Base-by-base conservation (phyloP, 1,140 invertebrate genomes). In the Cephus cinctus region DNA sequence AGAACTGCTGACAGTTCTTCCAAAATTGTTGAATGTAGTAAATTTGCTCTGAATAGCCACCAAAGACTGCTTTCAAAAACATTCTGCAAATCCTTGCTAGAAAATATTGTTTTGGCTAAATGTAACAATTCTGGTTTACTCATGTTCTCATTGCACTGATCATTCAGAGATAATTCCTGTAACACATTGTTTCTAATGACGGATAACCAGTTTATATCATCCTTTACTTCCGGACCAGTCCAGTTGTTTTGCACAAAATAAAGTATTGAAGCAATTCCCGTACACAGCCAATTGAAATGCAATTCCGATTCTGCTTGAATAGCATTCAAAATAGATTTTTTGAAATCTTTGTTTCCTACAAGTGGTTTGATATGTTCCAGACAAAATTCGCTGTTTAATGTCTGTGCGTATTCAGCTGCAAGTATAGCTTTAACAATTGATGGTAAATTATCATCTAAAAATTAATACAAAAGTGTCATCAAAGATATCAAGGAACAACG, bases 201-300 rank as follows among this genome's bases (percentile, higher is more conserved):
- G 14, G 77, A 61, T 11, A 86, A 69, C 56, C 75, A 67, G 44
- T 64, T 59, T 27, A 58, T 45, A 15, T 71, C 77, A 57, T 80
- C 69, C 53, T 52, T 76, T 59, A 70, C 57, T 21, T 78, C 67
- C n/a, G 89, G 87, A 6, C 90, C 86, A 46, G 85, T 86, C 80
- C 89, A 94, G 73, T 94, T 95, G 25, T 77, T 78, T 71, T 92
- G 86, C 47, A 89, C 80, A 77, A 93, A 94, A 27, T 80, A 75
- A 42, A 88, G 78, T 9, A 92, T 69, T 47, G 82, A 80, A 11
- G 83, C 70, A 34, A 86, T 71, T 12, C 80, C 85, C 52, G 79
- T 53, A 27, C 61, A 65, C 9, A 83, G 50, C 61, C 68, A 69
- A 38, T 19, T 27, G 9, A 6, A n/a, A n/a, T 51, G 4, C 11